Evolutionary conservation across 2,888 invertebrate genomes (phyloP).

Genomic region (Melanophora roralis): DNA sequence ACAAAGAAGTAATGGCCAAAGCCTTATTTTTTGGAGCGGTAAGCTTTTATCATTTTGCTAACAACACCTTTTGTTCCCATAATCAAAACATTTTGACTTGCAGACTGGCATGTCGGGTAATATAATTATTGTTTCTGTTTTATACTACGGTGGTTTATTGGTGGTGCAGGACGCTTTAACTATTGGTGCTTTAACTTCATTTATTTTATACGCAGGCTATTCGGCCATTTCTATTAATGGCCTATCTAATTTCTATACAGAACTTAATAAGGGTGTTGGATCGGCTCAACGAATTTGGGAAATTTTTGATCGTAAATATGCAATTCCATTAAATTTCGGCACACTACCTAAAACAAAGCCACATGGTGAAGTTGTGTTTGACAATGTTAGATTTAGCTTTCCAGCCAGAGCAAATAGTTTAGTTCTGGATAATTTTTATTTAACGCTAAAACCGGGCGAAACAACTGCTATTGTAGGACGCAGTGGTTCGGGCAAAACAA

Average conservation of each 20-base stretch:
- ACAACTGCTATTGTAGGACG: conserved; percentile 91
- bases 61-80: neutral
- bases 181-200: conserved; percentile 94
- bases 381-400: conserved; percentile 86
- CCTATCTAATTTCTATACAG: conserved; percentile 94
- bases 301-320: conserved; percentile 87
- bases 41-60: conserved; percentile 64
- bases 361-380: conserved; percentile 83
- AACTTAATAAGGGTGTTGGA: conserved; percentile 94
- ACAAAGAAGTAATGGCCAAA: conserved; percentile 90
- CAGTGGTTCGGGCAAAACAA: conserved; percentile 97
- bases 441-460: conserved; percentile 83
- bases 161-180: conserved; percentile 87
- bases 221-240: conserved; percentile 94
- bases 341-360: conserved; percentile 71
- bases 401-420: conserved; percentile 80
- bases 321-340: conserved; percentile 82
- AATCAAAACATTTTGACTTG: conserved; percentile 58
- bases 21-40: conserved; percentile 95
- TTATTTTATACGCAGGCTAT: conserved; percentile 95
- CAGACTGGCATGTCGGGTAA: conserved; percentile 94
- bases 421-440: conserved; percentile 82
- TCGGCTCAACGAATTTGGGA: conserved; percentile 94
- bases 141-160: conserved; percentile 95
- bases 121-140: conserved; percentile 90